phyloP scores from a whole-genome alignment of 2,797 vertebrate species.

The Pangasius sanitwongsei region DNA sequence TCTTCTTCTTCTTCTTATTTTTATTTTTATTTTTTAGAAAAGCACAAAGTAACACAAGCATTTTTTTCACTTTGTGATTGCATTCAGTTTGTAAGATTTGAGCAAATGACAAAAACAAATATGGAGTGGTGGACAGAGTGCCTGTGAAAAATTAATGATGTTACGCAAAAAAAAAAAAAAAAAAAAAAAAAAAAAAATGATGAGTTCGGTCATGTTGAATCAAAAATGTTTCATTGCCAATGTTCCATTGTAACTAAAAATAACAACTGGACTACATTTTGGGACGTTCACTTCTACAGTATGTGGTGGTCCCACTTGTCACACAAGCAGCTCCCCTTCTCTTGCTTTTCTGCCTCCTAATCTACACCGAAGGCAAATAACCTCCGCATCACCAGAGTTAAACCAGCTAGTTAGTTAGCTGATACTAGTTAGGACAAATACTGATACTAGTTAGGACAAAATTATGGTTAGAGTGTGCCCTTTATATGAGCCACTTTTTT shows the following conservation, averaged over 20 bases:
- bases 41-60: background rate
- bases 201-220: background rate
- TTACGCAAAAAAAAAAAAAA: background rate
- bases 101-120: background rate
- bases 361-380: background rate
- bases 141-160: no score
- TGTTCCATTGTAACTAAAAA: background rate
- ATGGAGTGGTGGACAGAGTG: no score
- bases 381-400: background rate
- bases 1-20: no score
- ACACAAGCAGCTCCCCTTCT: background rate
- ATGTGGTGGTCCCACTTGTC: background rate
- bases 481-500: background rate
- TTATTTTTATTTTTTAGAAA: no score
- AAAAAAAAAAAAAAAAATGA: no score
- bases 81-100: background rate
- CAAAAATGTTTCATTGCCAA: background rate
- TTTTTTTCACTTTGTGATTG: background rate
- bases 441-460: no score
- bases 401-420: background rate
- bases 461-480: background rate
- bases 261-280: background rate
- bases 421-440: background rate
- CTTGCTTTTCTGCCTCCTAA: background rate
- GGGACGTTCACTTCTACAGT: background rate